These are phyloP conservation scores for Accipiter virgatus DNA, from an alignment of 2,113 vertebrate genomes.

Conservation along the genomic window DNA sequence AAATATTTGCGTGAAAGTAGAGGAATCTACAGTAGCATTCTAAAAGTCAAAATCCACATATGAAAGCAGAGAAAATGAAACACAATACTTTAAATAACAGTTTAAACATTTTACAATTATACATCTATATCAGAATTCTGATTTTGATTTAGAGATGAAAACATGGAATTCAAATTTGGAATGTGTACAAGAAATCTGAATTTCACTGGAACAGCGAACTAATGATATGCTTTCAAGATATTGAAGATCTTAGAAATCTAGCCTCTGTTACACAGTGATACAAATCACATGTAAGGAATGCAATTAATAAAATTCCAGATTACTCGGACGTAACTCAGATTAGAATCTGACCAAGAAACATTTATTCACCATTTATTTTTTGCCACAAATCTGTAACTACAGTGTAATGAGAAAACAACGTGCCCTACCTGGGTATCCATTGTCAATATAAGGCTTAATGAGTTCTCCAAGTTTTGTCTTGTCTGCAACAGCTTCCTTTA, in stretches of 20 bases:
- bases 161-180: background rate
- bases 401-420: background rate
- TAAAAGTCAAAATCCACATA: background rate
- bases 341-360: background rate
- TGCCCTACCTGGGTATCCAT: constrained; percentile 75
- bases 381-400: background rate
- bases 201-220: background rate
- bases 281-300: background rate
- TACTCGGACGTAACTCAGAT: background rate
- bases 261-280: rapidly evolving
- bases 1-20: background rate
- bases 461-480: constrained; percentile 74
- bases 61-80: background rate
- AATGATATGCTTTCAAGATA: background rate
- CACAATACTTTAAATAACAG: background rate
- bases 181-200: background rate
- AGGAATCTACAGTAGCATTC: background rate
- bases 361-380: background rate
- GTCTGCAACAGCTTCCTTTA: constrained; percentile 83
- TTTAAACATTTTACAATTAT: background rate
- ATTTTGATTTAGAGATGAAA: background rate
- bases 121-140: background rate
- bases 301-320: background rate
- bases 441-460: constrained; percentile 79
- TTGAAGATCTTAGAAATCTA: background rate